phyloP scores from a whole-genome alignment of 2,113 vertebrate genomes.

The Helogale parvula region DNA sequence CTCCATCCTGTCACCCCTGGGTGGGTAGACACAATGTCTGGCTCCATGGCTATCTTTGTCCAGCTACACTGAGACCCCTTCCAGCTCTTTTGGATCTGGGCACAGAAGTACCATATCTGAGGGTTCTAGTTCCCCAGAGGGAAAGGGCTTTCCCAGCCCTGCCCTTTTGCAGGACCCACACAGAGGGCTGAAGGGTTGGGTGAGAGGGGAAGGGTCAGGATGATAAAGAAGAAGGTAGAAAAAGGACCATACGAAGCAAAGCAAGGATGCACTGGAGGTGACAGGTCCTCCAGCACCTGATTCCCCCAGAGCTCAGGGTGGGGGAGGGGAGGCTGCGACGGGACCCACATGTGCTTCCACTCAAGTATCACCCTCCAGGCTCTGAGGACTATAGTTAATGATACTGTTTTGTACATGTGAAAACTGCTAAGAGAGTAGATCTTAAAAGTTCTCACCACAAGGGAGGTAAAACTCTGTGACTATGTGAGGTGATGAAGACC shows the following conservation, averaged over 20 bases:
- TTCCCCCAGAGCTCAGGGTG: background rate
- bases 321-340: no score
- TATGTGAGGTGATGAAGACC: background rate
- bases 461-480: background rate
- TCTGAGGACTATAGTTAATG: background rate
- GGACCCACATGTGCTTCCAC: background rate
- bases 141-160: background rate
- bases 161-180: background rate
- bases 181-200: background rate
- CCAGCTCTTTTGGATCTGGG: background rate
- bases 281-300: background rate
- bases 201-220: background rate
- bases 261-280: background rate
- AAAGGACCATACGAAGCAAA: background rate
- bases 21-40: background rate
- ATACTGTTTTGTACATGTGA: background rate
- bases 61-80: background rate
- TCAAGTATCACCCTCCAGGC: background rate
- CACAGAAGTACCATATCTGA: background rate
- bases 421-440: background rate
- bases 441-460: background rate
- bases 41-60: background rate
- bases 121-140: background rate
- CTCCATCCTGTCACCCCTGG: background rate
- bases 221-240: background rate